Evolutionary conservation across 2,888 invertebrate genomes (phyloP), one percentile per base, ranked within the genome.

Genomic region (Temnothorax rugatulus): DNA sequence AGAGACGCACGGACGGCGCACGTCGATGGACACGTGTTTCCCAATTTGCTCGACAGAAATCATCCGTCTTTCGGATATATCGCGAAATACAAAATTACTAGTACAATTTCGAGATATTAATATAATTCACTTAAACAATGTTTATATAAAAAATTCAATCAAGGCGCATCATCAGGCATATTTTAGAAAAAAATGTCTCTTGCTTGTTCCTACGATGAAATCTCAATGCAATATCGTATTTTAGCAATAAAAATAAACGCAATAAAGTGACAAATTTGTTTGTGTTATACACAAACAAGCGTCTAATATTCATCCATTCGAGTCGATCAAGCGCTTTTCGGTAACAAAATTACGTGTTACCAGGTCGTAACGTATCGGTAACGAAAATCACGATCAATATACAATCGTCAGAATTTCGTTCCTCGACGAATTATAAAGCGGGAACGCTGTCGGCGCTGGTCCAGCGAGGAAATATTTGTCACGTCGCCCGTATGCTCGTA

Each of bases 381-480:
- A n/a, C 44, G 13, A 44, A 13, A 68, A 34, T 57, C 68, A 64
- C 38, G 76, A 64, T 41, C 34, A 34, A 25, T 44, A 5, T 15
- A 13, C 21, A 21, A 11, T 44, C 63, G 5, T 34, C 5, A 34
- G 66, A 41, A 64, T 21, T 57, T 29, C n/a, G 34, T 61, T 68
- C 44, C 13, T 38, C 34, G 21, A 47, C 13, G 21, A 79, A 69
- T 69, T 0, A 18, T 2, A 18, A 71, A 59, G 18, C 15, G 41
- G 47, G 59, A 41, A 41, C 11, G 18, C 47, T 69, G 34, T 81
- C 66, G 76, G 59, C 47, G 82, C 57, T 61, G 47, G 15, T 71
- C 52, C 57, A 44, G 59, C 38, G 73, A 76, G 85, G 66, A 66
- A 79, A 82, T 83, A 81, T 71, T 88, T 83, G 86, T 84, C 63